Conservation (phyloP, 2,113 vertebrate genomes). For the Chlamydotis undulata region DNA sequence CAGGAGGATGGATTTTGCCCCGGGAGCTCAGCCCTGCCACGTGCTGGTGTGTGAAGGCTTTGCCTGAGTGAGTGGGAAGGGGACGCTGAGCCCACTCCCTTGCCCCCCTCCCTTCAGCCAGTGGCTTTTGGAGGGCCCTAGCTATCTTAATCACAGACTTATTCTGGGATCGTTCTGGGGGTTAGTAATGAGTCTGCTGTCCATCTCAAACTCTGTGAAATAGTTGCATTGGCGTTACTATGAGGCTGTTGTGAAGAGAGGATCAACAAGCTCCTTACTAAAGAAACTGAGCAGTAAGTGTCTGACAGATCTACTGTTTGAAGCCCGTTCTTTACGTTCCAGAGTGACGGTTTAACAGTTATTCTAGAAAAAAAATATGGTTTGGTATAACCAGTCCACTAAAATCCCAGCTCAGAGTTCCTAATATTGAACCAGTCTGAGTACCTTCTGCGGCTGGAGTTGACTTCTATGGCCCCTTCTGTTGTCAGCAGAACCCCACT, state of each 20-base stretch:
- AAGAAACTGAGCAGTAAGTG: background rate
- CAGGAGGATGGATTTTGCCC: background rate
- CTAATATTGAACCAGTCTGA: background rate
- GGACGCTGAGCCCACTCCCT: background rate
- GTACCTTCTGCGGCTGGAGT: background rate
- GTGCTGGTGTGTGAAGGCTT: background rate
- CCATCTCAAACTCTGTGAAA: background rate
- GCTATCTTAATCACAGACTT: background rate
- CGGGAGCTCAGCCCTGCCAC: background rate
- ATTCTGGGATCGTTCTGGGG: background rate
- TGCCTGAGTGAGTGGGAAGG: background rate
- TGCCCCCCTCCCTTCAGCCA: too few species aligned
- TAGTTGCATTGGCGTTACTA: background rate
- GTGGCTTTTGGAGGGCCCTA: background rate
- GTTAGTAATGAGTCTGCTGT: background rate
- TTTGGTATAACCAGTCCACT: background rate
- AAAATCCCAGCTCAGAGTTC: background rate
- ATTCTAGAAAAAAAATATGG: background rate
- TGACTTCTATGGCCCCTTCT: background rate
- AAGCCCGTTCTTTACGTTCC: background rate
- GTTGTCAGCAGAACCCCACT: background rate
- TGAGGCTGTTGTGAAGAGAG: background rate
- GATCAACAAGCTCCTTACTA: background rate
- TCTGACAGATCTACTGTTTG: fast-evolving
- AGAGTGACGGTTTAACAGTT: background rate